Conservation (phyloP, 2,888 invertebrate species). For the Phengaris arion region DNA sequence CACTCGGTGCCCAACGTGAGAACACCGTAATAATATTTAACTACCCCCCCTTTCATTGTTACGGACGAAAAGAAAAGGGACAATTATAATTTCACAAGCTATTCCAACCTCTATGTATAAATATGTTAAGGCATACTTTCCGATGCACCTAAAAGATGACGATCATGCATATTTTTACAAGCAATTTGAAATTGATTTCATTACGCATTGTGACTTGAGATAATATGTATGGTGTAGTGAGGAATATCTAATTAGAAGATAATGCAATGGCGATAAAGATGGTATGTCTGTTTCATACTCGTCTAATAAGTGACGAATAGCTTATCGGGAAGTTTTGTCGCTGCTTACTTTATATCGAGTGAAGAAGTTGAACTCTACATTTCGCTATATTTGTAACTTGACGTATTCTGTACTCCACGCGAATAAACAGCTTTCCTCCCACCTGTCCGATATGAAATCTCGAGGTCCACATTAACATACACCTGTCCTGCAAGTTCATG, state of each 20-base stretch:
- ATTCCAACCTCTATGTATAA: not conserved
- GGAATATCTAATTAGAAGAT: slow-evolving; percentile 15
- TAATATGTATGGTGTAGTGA: slow-evolving; percentile 10
- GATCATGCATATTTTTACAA: slow-evolving; percentile 20
- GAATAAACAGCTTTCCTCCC: not conserved
- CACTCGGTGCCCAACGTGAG: slow-evolving; percentile 44
- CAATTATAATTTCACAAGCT: not conserved
- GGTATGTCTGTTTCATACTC: not conserved
- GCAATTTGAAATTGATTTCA: slow-evolving; percentile 20
- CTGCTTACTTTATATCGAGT: too few relatives aligned
- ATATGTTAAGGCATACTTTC: not conserved
- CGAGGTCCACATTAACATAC: not conserved
- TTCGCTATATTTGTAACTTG: not conserved
- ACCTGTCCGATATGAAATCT: slow-evolving; percentile 4
- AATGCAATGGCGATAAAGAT: not conserved
- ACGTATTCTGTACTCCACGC: not conserved
- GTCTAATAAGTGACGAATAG: too few relatives aligned
- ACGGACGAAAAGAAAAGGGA: slow-evolving; percentile 24
- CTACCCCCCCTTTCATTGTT: slow-evolving; percentile 34
- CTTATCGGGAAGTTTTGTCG: too few relatives aligned
- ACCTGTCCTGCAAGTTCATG: slow-evolving; percentile 4
- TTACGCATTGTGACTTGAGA: slow-evolving; percentile 4
- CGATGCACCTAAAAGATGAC: slow-evolving; percentile 7
- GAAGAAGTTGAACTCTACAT: too few relatives aligned
- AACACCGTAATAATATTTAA: slow-evolving; percentile 37